Percentiles rank a stretch among this genome's conserved stretches.
Evolutionary conservation across 2,797 vertebrate species (phyloP).

Genomic region (Gambelia wislizenii): DNA sequence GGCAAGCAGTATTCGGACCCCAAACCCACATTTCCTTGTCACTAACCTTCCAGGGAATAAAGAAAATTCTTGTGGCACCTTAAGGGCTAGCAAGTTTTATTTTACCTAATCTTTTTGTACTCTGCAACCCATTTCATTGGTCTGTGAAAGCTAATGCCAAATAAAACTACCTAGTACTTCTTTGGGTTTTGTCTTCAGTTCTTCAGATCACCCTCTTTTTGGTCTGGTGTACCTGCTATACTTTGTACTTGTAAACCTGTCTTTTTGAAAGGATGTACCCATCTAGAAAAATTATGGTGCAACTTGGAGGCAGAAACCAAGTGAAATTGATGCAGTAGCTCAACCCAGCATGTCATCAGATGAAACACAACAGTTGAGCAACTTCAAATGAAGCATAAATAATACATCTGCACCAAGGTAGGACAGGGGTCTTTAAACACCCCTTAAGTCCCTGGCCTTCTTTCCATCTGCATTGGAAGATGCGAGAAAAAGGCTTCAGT

Average conservation of each 20-base stretch:
- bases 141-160: too few relatives aligned
- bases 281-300: not conserved
- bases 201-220: not conserved
- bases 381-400: conserved; percentile 23
- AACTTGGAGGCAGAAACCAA: not conserved
- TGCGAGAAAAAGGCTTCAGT: not conserved
- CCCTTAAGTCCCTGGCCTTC: not conserved
- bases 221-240: not conserved
- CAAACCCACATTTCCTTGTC: too few relatives aligned
- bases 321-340: not conserved
- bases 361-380: conserved; percentile 6
- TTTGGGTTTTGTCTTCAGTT: not conserved
- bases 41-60: too few relatives aligned
- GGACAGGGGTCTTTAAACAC: conserved; percentile 39
- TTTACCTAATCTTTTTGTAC: too few relatives aligned
- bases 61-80: too few relatives aligned
- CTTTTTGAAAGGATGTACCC: not conserved
- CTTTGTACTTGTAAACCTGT: not conserved
- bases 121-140: too few relatives aligned
- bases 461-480: not conserved
- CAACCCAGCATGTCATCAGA: not conserved
- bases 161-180: too few relatives aligned
- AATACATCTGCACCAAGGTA: conserved; percentile 20
- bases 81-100: too few relatives aligned
- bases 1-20: too few relatives aligned